Evolutionary conservation across 92 coral and sea anemone genomes (phyloP).

Genomic region (Porites cylindrica): DNA sequence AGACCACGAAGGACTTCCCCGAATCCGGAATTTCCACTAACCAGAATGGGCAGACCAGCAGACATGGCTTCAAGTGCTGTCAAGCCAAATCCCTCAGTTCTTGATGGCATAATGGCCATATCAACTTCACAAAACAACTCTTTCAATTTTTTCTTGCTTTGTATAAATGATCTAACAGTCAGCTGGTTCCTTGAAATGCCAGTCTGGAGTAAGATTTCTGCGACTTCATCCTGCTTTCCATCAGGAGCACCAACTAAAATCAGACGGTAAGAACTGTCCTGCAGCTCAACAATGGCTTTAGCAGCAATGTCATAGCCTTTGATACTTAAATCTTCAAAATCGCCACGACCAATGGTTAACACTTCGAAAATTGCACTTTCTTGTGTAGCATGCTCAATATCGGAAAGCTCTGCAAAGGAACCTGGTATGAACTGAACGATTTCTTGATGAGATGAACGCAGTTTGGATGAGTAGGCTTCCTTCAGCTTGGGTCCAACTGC

Average conservation of each 20-base stretch:
- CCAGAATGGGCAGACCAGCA: neutral
- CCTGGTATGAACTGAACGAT: neutral
- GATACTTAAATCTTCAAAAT: neutral
- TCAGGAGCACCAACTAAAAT: neutral
- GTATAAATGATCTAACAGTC: neutral
- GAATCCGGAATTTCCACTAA: neutral
- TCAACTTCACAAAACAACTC: neutral
- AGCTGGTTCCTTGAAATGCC: neutral
- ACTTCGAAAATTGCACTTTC: neutral
- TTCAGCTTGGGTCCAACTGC: neutral
- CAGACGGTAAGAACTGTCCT: neutral
- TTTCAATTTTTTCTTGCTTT: neutral
- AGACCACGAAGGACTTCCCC: neutral
- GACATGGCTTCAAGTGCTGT: neutral
- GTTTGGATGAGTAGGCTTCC: neutral
- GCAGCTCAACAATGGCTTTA: neutral
- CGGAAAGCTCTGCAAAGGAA: neutral
- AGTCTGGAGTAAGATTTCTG: neutral
- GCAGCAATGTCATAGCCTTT: neutral
- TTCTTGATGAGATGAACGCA: neutral
- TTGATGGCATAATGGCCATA: neutral
- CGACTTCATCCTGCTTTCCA: neutral
- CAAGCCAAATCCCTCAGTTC: neutral
- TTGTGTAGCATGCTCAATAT: neutral
- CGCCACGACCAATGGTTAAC: neutral